Conservation (phyloP, 2,888 invertebrate species). For the Acleris emargana region DNA sequence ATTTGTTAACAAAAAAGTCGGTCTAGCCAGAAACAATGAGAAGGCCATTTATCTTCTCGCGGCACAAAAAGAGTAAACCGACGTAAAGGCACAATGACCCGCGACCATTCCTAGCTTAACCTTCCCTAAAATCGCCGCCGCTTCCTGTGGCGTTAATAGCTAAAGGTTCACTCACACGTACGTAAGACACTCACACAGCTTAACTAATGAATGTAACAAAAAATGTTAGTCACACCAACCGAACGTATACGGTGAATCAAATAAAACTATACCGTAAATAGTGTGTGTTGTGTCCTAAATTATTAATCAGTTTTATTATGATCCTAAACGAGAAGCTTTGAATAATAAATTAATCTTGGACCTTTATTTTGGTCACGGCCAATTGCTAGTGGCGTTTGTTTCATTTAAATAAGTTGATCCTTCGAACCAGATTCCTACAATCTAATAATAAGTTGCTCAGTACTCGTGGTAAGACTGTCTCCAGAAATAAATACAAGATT, state of each 20-base stretch:
- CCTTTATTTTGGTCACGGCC: conserved; percentile 14
- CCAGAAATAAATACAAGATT: conserved; percentile 3
- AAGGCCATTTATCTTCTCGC: conserved; percentile 65
- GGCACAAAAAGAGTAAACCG: conserved; percentile 63
- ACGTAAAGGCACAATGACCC: conserved; percentile 78
- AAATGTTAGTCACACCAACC: conserved; percentile 20
- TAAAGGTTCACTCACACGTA: conserved; percentile 59
- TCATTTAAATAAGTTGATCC: conserved; percentile 35
- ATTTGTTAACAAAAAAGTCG: conserved; percentile 50
- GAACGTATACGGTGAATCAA: conserved; percentile 13
- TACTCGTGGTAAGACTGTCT: neutral
- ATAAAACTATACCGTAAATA: conserved; percentile 6
- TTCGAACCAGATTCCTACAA: conserved; percentile 40
- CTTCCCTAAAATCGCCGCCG: conserved; percentile 80
- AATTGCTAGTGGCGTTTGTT: neutral
- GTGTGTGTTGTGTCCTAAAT: conserved; percentile 10
- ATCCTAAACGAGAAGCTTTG: conserved; percentile 3
- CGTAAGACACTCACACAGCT: conserved; percentile 38
- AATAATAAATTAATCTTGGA: conserved; percentile 5
- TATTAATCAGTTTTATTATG: conserved; percentile 25
- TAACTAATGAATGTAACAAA: conserved; percentile 12
- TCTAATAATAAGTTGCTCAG: no score
- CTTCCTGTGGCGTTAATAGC: conserved; percentile 74
- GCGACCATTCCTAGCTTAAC: conserved; percentile 71
- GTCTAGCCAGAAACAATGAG: conserved; percentile 58